Base-by-base conservation (phyloP, 2,113 vertebrate species). In the Perca schrenkii region DNA sequence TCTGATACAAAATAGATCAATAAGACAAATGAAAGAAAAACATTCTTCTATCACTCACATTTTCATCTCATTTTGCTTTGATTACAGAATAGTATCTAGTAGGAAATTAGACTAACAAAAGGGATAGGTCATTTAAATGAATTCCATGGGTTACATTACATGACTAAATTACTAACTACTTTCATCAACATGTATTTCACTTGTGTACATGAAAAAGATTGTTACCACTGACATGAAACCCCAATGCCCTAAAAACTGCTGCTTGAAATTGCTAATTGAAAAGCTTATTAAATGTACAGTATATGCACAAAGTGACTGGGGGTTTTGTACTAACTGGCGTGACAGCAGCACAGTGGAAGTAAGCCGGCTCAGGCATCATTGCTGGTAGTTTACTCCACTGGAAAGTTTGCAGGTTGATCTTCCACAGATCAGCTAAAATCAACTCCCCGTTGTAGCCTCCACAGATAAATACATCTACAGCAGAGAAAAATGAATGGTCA, bases 311-410 rank as follows among this genome's bases (percentile, higher is more conserved):
- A 43, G 40, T 43, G 40, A 43, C 40, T 11, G 40, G 40, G 40
- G 8, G 40, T 43, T 43, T 43, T 50, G 13, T 61, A 95, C 97
- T 96, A 54, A 99, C 98, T 7, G 98, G 98, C 12, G 98, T 99
- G 62, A 99, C 97, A 46, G 98, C 98, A 84, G 98, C 98, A 62
- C 98, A 99, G 95, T 99, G 98, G 89, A 99, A 99, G 91, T 99
- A 99, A 13, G 97, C 98, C 0, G 98, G 98, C 86, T 99, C 98
- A 0, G 98, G 98, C 98, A 99, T 99, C 52, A 95, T 80, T 0
- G 97, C 98, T 6, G 97, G 98, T 2, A 99, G 96, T 90, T 95
- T 98, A 17, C 95, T 95, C 98, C 98, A 99, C 86, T 99, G 97
- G 86, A 99, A 99, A 0, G 95, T 97, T 17, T 98, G 97, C 69